phyloP scores from a whole-genome alignment of 2,797 vertebrate species.

The Cygnus olor region DNA sequence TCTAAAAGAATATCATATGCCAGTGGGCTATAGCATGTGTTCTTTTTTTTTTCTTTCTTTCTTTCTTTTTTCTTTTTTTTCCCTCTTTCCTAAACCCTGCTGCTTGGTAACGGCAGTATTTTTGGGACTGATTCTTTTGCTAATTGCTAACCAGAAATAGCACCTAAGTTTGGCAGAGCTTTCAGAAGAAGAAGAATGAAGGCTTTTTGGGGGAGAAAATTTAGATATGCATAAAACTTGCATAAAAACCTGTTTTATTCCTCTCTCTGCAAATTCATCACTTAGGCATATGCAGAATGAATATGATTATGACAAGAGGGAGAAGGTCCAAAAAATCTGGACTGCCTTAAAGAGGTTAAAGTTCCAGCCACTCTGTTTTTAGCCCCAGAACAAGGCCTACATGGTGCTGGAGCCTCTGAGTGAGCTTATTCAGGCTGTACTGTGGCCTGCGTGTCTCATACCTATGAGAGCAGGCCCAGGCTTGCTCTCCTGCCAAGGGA shows the following conservation, averaged over 20 bases:
- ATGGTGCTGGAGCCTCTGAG: not conserved
- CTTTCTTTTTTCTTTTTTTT: too few relatives aligned
- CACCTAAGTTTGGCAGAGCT: constrained; percentile 69
- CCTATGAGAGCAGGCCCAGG: rapidly evolving
- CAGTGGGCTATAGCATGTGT: constrained; percentile 26
- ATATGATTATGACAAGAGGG: not conserved
- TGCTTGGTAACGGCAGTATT: constrained; percentile 74
- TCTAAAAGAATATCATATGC: not conserved
- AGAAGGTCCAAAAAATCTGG: not conserved
- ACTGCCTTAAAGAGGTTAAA: not conserved
- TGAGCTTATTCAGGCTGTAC: rapidly evolving
- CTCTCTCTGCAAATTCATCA: not conserved
- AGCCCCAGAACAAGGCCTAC: not conserved
- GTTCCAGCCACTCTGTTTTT: not conserved
- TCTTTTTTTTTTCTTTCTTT: not conserved
- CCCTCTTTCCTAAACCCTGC: constrained; percentile 27
- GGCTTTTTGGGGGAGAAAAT: not conserved
- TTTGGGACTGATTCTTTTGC: constrained; percentile 69
- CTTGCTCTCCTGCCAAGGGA: not conserved
- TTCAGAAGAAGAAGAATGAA: constrained; percentile 66
- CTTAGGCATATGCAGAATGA: not conserved
- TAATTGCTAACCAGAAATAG: constrained; percentile 78
- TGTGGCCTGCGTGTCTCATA: rapidly evolving
- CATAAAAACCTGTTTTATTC: constrained; percentile 6
- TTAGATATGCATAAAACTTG: constrained; percentile 26